Evolutionary conservation across 1,140 invertebrate genomes (phyloP).

Genomic region (Lepidostoma basale): DNA sequence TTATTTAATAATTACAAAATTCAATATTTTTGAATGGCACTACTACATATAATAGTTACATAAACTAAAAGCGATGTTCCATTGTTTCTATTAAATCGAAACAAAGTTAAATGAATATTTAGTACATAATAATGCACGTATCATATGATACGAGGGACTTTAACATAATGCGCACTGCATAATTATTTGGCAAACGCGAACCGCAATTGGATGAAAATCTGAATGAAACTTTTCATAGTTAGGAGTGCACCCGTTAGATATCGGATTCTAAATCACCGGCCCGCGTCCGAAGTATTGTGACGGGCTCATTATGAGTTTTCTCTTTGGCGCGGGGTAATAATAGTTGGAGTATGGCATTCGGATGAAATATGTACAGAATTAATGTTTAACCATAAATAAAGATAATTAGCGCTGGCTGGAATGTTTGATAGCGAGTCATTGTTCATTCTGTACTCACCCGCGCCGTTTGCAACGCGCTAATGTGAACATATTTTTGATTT

Average conservation of each 20-base stretch:
- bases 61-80: too few relatives aligned
- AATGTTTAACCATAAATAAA: conserved; percentile 46
- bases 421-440: conserved; percentile 44
- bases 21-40: too few relatives aligned
- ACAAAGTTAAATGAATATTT: too few relatives aligned
- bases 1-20: too few relatives aligned
- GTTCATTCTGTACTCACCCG: conserved; percentile 38
- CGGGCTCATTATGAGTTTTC: conserved; percentile 40
- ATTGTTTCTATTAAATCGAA: too few relatives aligned
- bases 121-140: too few relatives aligned
- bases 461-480: conserved; percentile 32
- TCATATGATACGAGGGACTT: too few relatives aligned
- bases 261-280: conserved; percentile 34
- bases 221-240: conserved; percentile 20
- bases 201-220: conserved; percentile 15
- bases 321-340: conserved; percentile 30
- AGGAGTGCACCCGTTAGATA: conserved; percentile 21
- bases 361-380: conserved; percentile 46
- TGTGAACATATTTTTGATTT: conserved; percentile 47
- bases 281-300: conserved; percentile 40
- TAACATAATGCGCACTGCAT: not conserved
- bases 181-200: not conserved
- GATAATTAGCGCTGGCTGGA: conserved; percentile 45
- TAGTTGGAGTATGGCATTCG: conserved; percentile 35
- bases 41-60: too few relatives aligned